Percentiles rank a stretch among this genome's conserved stretches.
Evolutionary conservation across 1,140 invertebrate species (phyloP).

Genomic region (Megalonaias nervosa): DNA sequence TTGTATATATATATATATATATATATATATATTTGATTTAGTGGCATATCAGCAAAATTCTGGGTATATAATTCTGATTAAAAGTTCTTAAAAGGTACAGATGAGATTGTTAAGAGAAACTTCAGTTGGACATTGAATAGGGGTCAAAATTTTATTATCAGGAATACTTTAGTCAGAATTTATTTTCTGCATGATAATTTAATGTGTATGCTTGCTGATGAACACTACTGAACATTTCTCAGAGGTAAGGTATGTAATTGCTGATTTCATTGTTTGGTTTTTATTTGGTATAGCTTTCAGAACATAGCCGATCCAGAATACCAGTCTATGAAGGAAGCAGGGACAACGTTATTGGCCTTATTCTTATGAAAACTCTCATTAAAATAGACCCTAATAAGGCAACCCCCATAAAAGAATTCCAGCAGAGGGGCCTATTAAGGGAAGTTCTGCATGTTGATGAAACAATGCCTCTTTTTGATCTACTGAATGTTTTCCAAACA

Average conservation of each 20-base stretch:
- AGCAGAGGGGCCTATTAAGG: slow-evolving; percentile 36
- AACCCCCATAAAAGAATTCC: slow-evolving; percentile 45
- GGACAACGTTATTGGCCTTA: slow-evolving; percentile 53
- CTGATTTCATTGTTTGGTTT: neutral
- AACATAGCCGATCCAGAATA: slow-evolving; percentile 57
- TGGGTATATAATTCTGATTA: no score
- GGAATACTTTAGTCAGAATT: no score
- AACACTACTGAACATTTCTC: no score
- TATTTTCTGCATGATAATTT: no score
- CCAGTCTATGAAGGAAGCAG: slow-evolving; percentile 55
- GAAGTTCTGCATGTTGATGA: slow-evolving; percentile 40
- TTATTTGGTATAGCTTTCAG: slow-evolving; percentile 45
- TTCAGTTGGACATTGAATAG: no score
- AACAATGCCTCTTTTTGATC: slow-evolving; percentile 58
- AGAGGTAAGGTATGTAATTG: neutral
- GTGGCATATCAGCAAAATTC: no score
- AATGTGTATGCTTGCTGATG: no score
- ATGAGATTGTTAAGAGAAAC: no score
- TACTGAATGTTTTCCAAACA: slow-evolving; percentile 64
- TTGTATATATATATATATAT: no score
- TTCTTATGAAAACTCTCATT: slow-evolving; percentile 63
- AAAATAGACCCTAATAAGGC: slow-evolving; percentile 51
- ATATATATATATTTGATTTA: no score
- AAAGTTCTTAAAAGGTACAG: no score
- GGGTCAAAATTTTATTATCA: no score